phyloP scores from a whole-genome alignment of 2,797 vertebrate species.

The Australoheros facetus region DNA sequence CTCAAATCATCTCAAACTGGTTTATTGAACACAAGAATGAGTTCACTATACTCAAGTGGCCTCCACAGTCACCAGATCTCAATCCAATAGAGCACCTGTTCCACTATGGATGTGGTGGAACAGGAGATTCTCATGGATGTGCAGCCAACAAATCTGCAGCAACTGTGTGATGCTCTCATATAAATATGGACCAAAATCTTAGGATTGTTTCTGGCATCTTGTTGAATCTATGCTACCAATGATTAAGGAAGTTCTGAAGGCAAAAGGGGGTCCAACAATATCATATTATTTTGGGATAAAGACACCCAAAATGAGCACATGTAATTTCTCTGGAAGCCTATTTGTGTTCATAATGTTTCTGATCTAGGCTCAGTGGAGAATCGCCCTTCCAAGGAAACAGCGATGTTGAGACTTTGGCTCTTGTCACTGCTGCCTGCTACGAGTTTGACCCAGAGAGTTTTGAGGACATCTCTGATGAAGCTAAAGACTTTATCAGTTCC shows the following conservation, averaged over 20 bases:
- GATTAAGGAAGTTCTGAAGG: not conserved
- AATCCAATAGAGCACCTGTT: not conserved
- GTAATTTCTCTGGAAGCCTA: not conserved
- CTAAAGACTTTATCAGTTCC: conserved; percentile 86
- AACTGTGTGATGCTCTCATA: not conserved
- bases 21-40: not conserved
- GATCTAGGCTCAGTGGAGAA: conserved; percentile 86
- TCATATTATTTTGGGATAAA: not conserved
- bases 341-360: not conserved
- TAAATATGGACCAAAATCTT: not conserved
- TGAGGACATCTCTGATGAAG: conserved; percentile 84
- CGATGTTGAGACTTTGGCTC: conserved; percentile 82
- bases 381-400: conserved; percentile 89
- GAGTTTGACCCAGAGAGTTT: conserved; percentile 86
- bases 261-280: not conserved
- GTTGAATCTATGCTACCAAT: not conserved
- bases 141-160: not conserved
- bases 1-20: not conserved
- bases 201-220: not conserved
- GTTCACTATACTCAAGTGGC: fast-evolving
- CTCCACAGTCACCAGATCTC: not conserved
- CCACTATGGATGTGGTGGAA: not conserved
- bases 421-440: conserved; percentile 81
- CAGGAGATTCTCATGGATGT: not conserved
- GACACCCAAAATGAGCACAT: not conserved